These are phyloP conservation scores for Microcebus tavaratra DNA, from an alignment of 2,113 vertebrate genomes.

Conservation along the genomic window DNA sequence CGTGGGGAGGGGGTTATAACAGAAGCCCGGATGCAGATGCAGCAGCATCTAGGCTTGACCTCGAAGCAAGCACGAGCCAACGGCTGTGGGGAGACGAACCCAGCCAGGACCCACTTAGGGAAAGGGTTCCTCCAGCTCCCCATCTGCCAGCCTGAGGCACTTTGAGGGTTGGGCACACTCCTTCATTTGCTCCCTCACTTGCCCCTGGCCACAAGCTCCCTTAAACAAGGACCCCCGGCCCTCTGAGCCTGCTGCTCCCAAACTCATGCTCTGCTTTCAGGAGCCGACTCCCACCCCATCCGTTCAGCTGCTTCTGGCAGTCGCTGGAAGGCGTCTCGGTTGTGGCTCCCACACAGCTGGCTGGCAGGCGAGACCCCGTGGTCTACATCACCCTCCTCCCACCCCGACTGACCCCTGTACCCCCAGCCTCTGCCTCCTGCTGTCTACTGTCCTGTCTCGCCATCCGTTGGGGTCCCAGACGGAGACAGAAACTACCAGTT, in stretches of 20 bases:
- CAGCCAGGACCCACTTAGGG: not conserved
- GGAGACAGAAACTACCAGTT: not conserved
- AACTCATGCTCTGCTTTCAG: not conserved
- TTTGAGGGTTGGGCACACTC: not conserved
- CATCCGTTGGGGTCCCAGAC: not conserved
- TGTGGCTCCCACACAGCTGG: not conserved
- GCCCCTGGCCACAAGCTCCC: not conserved
- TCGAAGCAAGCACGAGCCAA: not conserved
- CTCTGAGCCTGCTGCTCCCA: not conserved
- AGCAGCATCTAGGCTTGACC: not conserved
- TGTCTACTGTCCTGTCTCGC: not conserved
- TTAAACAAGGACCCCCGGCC: not conserved
- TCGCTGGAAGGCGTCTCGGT: not conserved
- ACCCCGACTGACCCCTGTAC: rapidly evolving
- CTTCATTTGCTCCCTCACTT: not conserved
- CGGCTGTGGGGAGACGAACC: not conserved
- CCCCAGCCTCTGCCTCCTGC: not conserved
- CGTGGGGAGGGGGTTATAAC: not conserved
- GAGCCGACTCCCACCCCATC: not conserved
- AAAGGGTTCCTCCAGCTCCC: not conserved
- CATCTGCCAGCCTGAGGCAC: too few species aligned
- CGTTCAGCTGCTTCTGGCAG: not conserved
- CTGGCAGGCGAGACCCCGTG: rapidly evolving
- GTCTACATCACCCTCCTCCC: not conserved
- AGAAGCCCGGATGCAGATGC: not conserved